Conservation (phyloP, 1,140 invertebrate species). For the Drosophila truncata region DNA sequence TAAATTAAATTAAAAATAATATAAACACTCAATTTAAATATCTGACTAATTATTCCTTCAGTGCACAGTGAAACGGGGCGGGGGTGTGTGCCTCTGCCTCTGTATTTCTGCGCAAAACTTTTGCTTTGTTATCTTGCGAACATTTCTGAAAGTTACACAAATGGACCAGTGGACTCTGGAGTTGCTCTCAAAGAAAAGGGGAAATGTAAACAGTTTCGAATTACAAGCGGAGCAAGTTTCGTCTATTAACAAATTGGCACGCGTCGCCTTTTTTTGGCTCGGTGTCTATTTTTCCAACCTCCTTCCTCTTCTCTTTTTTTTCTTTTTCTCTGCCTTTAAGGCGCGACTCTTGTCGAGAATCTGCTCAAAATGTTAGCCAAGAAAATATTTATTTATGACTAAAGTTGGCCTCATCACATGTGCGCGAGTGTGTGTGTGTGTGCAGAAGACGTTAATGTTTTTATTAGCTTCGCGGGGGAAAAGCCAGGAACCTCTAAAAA, state of each 20-base stretch:
- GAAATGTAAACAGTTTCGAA: slow-evolving; percentile 75
- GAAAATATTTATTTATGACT: slow-evolving; percentile 79
- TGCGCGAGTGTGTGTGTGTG: not conserved
- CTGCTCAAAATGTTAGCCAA: slow-evolving; percentile 72
- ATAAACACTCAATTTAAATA: no score
- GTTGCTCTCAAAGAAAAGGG: slow-evolving; percentile 1
- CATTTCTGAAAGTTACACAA: slow-evolving; percentile 71
- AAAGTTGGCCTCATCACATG: slow-evolving; percentile 51
- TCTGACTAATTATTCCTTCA: not conserved
- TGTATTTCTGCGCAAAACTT: slow-evolving; percentile 35
- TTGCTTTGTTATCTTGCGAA: slow-evolving; percentile 70
- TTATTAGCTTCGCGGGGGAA: slow-evolving; percentile 52
- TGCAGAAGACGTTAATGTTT: slow-evolving; percentile 64
- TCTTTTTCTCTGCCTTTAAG: slow-evolving; percentile 25
- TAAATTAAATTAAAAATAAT: no score
- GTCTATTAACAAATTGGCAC: slow-evolving; percentile 83
- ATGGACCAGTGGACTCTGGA: slow-evolving; percentile 51
- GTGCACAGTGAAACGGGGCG: slow-evolving; percentile 10
- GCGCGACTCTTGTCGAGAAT: slow-evolving; percentile 27
- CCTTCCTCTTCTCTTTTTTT: not conserved
- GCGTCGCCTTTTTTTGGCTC: slow-evolving; percentile 33
- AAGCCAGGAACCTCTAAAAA: slow-evolving; percentile 16
- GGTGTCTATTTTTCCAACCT: not conserved
- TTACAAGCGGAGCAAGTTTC: slow-evolving; percentile 63
- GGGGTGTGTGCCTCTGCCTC: not conserved